phyloP scores from a whole-genome alignment of 2,888 invertebrate species.

The Conistra vaccinii region DNA sequence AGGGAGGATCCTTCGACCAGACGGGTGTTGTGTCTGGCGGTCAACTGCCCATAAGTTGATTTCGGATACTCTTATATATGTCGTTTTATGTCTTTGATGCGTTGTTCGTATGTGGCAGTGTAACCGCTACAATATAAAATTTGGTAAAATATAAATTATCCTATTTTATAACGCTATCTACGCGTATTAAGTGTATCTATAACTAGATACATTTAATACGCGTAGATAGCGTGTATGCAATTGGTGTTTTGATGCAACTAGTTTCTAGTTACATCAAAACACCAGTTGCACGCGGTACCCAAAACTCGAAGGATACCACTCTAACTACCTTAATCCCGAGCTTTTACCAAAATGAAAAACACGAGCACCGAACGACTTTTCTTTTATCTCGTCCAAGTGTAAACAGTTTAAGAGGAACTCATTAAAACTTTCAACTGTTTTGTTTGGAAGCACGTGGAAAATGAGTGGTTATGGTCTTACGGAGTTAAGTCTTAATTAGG shows the following conservation, averaged over 20 bases:
- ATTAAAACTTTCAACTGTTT: constrained; percentile 81
- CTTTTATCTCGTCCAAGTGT: constrained; percentile 68
- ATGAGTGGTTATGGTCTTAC: constrained; percentile 59
- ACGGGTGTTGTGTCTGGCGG: no score
- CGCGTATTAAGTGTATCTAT: neutral
- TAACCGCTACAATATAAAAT: no score
- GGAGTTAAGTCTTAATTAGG: constrained; percentile 52
- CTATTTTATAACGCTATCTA: no score
- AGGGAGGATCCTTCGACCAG: no score
- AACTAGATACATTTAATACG: no score
- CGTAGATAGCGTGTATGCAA: no score
- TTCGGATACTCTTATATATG: no score
- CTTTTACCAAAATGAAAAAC: constrained; percentile 56
- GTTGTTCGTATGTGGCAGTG: no score
- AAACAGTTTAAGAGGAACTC: constrained; percentile 77
- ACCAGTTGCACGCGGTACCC: constrained; percentile 42
- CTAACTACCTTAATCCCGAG: constrained; percentile 33
- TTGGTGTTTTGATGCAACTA: no score
- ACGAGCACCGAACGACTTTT: constrained; percentile 30
- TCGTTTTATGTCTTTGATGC: no score
- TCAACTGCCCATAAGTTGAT: no score
- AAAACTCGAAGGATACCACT: constrained; percentile 24
- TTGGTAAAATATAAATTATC: no score
- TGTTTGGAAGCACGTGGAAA: constrained; percentile 66
- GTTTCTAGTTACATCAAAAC: constrained; percentile 1